Conservation (phyloP, 2,888 invertebrate genomes). For the Teleogryllus oceanicus region DNA sequence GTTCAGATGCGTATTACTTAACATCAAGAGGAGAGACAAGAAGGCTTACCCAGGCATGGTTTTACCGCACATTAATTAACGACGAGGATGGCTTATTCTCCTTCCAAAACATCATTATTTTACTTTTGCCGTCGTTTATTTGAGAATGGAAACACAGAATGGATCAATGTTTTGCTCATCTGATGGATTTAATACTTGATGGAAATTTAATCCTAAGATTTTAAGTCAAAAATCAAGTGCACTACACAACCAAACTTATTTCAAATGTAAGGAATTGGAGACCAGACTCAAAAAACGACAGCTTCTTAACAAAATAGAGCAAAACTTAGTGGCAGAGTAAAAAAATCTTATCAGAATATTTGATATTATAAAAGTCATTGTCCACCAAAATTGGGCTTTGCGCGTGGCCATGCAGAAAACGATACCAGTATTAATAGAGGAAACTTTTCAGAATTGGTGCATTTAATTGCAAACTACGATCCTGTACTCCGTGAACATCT, state of each 20-base stretch:
- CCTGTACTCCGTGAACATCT: slow-evolving; percentile 35
- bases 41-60: too few species aligned
- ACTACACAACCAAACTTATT: slow-evolving; percentile 30
- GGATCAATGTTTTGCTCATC: not conserved
- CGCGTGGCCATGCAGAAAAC: slow-evolving; percentile 33
- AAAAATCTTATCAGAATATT: not conserved
- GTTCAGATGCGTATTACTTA: too few species aligned
- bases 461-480: slow-evolving; percentile 37
- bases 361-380: not conserved
- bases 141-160: not conserved
- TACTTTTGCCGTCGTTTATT: not conserved
- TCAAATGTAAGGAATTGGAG: slow-evolving; percentile 39
- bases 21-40: too few species aligned
- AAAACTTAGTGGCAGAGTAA: not conserved
- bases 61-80: too few species aligned
- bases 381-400: slow-evolving; percentile 12
- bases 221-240: slow-evolving; percentile 35
- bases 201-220: slow-evolving; percentile 18
- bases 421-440: slow-evolving; percentile 35
- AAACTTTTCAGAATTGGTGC: slow-evolving; percentile 34
- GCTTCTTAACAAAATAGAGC: slow-evolving; percentile 34
- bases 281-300: slow-evolving; percentile 29
- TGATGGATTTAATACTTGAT: not conserved
- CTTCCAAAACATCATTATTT: not conserved
- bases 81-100: too few species aligned